Evolutionary conservation across 2,888 invertebrate species (phyloP), one percentile per base, ranked within the genome.

Genomic region (Reticulitermes lucifugus): DNA sequence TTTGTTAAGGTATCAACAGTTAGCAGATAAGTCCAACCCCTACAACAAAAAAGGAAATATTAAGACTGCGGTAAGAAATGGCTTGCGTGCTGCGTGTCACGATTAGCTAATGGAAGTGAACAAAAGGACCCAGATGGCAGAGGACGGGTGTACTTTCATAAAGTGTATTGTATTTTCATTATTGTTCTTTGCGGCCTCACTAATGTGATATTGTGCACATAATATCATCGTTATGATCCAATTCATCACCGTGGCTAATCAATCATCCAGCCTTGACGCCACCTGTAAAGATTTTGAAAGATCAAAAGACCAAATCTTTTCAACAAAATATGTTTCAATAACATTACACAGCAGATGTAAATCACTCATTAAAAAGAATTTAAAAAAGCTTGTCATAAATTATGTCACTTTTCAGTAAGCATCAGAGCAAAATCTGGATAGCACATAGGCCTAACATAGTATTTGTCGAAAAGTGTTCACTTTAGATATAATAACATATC

Each of bases 151-250:
- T 25, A 65, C 65, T 65, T 65, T 65, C 6, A n/a, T 25, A 65
- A 65, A 65, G 65, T 65, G 65, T n/a, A 65, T 55, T 55, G 55
- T 55, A 18, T 18, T 55, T 18, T 18, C 55, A 55, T 65, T 65
- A 65, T 65, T 65, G 65, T 65, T 65, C 65, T 65, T 65, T 65
- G 65, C 25, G 65, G 65, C 5, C 65, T 25, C 65, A 2, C 65
- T 65, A n/a, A 65, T 65, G 65, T 65, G 65, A 65, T 65, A n/a
- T 10, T 65, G 65, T 65, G n/a, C 65, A n/a, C 25, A 65, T 65
- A 25, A 65, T 65, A 65, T n/a, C 25, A 65, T 65, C 65, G 65
- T 65, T 65, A 65, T 65, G 65, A 25, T 25, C 65, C 65, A 65
- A 65, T 65, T 65, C 65, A 65, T 65, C 65, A 65, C 65, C 25